Conservation (phyloP, 2,797 vertebrate species). For the Odontamblyopus rebecca region DNA sequence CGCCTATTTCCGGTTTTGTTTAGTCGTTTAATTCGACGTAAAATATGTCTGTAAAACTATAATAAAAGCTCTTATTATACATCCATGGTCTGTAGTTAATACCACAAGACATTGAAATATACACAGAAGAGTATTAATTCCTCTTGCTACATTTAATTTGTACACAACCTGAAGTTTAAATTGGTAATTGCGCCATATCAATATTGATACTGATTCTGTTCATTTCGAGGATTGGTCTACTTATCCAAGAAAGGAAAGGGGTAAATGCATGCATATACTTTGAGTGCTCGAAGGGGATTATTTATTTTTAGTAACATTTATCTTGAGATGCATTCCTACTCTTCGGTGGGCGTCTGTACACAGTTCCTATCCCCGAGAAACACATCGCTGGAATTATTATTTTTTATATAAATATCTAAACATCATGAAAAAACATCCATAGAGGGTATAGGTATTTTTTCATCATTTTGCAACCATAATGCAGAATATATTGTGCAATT, state of each 20-base stretch:
- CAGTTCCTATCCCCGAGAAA: neutral
- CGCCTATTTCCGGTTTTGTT: slow-evolving; percentile 27
- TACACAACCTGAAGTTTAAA: neutral
- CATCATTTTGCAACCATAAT: neutral
- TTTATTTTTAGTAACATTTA: too few relatives aligned
- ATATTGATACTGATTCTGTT: too few relatives aligned
- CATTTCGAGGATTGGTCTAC: too few relatives aligned
- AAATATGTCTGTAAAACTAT: neutral
- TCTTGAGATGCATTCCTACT: neutral
- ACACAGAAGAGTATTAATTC: neutral
- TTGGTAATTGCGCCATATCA: neutral
- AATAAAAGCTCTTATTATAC: too few relatives aligned
- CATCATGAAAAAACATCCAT: too few relatives aligned
- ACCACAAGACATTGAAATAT: neutral
- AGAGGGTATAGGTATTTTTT: neutral
- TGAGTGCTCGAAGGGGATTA: too few relatives aligned
- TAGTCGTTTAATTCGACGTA: neutral
- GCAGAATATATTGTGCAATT: neutral
- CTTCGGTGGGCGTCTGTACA: neutral
- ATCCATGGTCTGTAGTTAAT: neutral
- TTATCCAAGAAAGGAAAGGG: too few relatives aligned
- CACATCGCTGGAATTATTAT: neutral
- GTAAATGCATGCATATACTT: too few relatives aligned
- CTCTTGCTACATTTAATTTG: neutral
- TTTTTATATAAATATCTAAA: neutral